A percentile compares a stretch with the other conserved stretches of the same genome.
Evolutionary conservation across 2,797 vertebrate genomes (phyloP).

Genomic region (Amblyopsis hoosieri): DNA sequence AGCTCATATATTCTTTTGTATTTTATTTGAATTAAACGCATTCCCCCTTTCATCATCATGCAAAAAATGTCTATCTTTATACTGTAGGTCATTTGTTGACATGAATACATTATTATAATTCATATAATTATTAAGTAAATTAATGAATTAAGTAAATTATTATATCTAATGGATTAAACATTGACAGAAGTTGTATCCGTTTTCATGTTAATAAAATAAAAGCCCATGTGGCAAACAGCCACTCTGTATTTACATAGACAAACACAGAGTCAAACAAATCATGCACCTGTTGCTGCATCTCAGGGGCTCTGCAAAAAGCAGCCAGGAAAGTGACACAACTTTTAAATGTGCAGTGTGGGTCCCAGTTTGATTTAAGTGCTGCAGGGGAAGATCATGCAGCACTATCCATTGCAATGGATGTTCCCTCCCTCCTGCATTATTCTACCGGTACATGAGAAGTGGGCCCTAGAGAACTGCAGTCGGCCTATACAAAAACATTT

Average conservation of each 20-base stretch:
- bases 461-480: slow-evolving; percentile 37
- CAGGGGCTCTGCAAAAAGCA: slow-evolving; percentile 7
- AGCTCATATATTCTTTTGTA: neutral
- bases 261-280: slow-evolving; percentile 47
- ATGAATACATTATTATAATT: slow-evolving; percentile 2
- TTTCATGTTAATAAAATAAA: slow-evolving; percentile 9
- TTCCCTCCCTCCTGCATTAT: slow-evolving; percentile 39
- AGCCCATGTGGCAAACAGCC: neutral
- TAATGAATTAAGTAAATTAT: slow-evolving; percentile 8
- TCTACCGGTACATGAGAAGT: slow-evolving; percentile 54
- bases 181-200: slow-evolving; percentile 26
- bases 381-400: slow-evolving; percentile 29
- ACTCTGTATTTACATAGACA: slow-evolving; percentile 54
- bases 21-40: neutral
- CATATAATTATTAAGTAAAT: no score
- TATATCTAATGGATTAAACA: slow-evolving; percentile 30
- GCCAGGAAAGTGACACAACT: slow-evolving; percentile 23
- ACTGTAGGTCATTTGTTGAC: neutral
- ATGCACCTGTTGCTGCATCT: slow-evolving; percentile 62
- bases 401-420: slow-evolving; percentile 36
- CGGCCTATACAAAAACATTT: slow-evolving; percentile 46
- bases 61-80: no score
- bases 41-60: neutral
- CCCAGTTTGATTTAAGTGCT: slow-evolving; percentile 40
- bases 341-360: slow-evolving; percentile 18